Evolutionary conservation across 2,888 invertebrate species (phyloP), one percentile per base, ranked within the genome.

Genomic region (Agrotis segetum): DNA sequence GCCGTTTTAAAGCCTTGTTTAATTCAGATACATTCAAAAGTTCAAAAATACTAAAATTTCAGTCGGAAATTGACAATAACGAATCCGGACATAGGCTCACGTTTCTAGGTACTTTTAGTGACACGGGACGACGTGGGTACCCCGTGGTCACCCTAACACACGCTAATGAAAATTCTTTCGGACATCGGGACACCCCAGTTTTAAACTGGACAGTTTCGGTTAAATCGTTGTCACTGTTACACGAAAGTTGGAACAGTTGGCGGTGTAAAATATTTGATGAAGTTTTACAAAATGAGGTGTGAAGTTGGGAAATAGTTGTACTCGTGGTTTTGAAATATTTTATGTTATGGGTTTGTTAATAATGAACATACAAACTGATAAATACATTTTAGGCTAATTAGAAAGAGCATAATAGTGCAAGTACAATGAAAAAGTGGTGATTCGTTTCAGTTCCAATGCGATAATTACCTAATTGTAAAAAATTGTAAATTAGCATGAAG

Each of bases 121-220:
- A 90, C 91, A 89, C 74, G 86, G 87, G 89, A 77, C 82, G 88
- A 89, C 88, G 83, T 82, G 89, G 91, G 87, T 87, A 68, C 75
- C 74, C 77, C 84, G 81, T 85, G 89, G 91, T 89, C 83, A 85
- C 87, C 86, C 88, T 81, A 87, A 87, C 87, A 88, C 66, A 74
- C 85, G 84, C 87, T 92, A 92, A 92, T 92, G 91, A 91, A 92
- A 92, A 92, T 92, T 92, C 92, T 92, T 92, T 88, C 83, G 77
- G 71, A 73, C 82, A 86, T 87, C 85, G 85, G 81, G 81, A 82
- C 86, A 84, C 85, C 75, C 83, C 68, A 79, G 74, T 73, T 78
- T 82, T 65, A 70, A 77, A 70, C 65, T 69, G 67, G 73, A 81
- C 83, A 83, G 79, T 81, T 82, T 72, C 66, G 70, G 79, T 75